A percentile compares a stretch with the other conserved stretches of the same genome.
Evolutionary conservation across 1,140 invertebrate species (phyloP).

Genomic region (Drosophila tsacasi): DNA sequence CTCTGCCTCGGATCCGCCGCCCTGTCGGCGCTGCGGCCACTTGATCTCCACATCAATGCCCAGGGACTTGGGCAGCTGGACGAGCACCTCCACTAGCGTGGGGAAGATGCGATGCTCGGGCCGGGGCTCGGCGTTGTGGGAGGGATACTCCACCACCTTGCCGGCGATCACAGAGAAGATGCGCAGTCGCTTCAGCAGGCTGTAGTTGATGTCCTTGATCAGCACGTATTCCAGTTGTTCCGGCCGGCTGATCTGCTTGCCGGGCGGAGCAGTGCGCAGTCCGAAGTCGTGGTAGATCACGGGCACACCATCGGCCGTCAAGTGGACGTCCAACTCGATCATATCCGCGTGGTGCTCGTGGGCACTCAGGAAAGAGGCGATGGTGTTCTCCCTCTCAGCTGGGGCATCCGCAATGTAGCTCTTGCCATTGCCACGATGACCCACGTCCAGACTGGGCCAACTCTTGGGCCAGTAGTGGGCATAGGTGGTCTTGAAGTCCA

Average conservation of each 20-base stretch:
- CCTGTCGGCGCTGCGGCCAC: slow-evolving; percentile 94
- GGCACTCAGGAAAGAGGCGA: slow-evolving; percentile 95
- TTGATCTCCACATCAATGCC: slow-evolving; percentile 99
- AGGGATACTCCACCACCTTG: slow-evolving; percentile 73
- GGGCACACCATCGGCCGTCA: slow-evolving; percentile 96
- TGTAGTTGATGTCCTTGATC: slow-evolving; percentile 95
- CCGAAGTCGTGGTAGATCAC: slow-evolving; percentile 98
- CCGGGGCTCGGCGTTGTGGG: slow-evolving; percentile 69
- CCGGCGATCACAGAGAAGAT: slow-evolving; percentile 84
- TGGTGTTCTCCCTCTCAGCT: slow-evolving; percentile 95
- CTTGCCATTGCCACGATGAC: slow-evolving; percentile 94
- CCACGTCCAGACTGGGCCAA: slow-evolving; percentile 94
- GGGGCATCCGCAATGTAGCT: slow-evolving; percentile 89
- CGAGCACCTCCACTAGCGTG: slow-evolving; percentile 92
- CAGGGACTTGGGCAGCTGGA: slow-evolving; percentile 91
- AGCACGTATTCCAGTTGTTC: slow-evolving; percentile 94
- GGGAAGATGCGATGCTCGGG: slow-evolving; percentile 97
- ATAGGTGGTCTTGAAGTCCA: slow-evolving; percentile 93
- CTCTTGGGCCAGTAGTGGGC: slow-evolving; percentile 93
- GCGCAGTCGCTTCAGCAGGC: slow-evolving; percentile 94
- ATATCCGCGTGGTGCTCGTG: slow-evolving; percentile 95
- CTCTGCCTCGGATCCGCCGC: slow-evolving; percentile 94
- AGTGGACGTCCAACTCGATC: slow-evolving; percentile 98
- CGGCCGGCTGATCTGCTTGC: slow-evolving; percentile 89
- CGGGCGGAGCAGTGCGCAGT: slow-evolving; percentile 93